phyloP scores from a whole-genome alignment of 2,888 invertebrate genomes.

The Tryphoninae sp. region DNA sequence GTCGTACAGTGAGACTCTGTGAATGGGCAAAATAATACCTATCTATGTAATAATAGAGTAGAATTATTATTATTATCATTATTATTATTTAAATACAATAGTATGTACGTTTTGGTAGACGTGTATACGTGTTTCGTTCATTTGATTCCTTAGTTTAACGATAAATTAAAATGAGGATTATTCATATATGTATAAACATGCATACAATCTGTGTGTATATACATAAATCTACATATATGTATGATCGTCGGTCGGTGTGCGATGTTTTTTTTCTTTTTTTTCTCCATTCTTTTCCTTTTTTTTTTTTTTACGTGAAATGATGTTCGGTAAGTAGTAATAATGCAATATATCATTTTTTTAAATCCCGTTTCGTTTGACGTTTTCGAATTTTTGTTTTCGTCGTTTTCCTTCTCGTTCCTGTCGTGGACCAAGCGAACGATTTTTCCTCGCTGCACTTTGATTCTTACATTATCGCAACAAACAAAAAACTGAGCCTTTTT shows the following conservation, averaged over 20 bases:
- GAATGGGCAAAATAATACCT: slow-evolving; percentile 79
- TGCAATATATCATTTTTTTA: slow-evolving; percentile 52
- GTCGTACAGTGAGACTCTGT: slow-evolving; percentile 79
- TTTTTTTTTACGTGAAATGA: slow-evolving; percentile 43
- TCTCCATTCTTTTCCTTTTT: slow-evolving; percentile 21
- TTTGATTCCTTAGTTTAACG: slow-evolving; percentile 60
- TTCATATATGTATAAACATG: slow-evolving; percentile 44
- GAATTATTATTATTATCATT: slow-evolving; percentile 73
- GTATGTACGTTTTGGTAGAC: slow-evolving; percentile 72
- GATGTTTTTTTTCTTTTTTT: slow-evolving; percentile 34
- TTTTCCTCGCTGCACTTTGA: slow-evolving; percentile 28
- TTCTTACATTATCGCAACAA: slow-evolving; percentile 42
- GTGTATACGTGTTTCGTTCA: slow-evolving; percentile 71
- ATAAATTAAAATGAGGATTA: slow-evolving; percentile 64
- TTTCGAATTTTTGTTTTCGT: slow-evolving; percentile 19
- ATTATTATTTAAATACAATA: slow-evolving; percentile 77
- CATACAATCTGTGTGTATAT: slow-evolving; percentile 3
- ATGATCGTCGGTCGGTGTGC: slow-evolving; percentile 60
- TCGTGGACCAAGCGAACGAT: slow-evolving; percentile 44
- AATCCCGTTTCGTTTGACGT: slow-evolving; percentile 31
- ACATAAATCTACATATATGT: slow-evolving; percentile 38
- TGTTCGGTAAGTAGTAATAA: slow-evolving; percentile 58
- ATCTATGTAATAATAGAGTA: slow-evolving; percentile 79
- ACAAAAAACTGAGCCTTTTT: slow-evolving; percentile 28
- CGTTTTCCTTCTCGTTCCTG: slow-evolving; percentile 22